Evolutionary conservation across 2,888 invertebrate species (phyloP).

Genomic region (Lasioglossum villosulum): DNA sequence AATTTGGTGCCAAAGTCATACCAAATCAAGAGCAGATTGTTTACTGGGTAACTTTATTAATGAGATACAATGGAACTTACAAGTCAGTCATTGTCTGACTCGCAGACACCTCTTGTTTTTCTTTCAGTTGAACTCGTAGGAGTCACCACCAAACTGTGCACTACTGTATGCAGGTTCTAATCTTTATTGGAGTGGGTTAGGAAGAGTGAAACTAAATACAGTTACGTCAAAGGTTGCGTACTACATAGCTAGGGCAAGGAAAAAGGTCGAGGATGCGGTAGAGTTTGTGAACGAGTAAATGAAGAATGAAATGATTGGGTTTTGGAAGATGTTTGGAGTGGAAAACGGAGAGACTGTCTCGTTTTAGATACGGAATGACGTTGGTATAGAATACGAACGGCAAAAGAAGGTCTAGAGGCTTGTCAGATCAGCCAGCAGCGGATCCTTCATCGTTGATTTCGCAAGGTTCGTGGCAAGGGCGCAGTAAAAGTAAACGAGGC

Average conservation of each 20-base stretch:
- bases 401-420: background rate
- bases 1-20: too few relatives aligned
- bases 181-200: too few relatives aligned
- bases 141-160: too few relatives aligned
- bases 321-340: background rate
- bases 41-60: too few relatives aligned
- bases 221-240: background rate
- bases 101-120: too few relatives aligned
- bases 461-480: slow-evolving; percentile 5
- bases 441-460: slow-evolving; percentile 8
- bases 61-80: too few relatives aligned
- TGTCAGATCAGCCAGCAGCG: slow-evolving; percentile 27
- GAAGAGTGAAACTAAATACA: background rate
- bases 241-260: background rate
- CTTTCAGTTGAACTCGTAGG: too few relatives aligned
- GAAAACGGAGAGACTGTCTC: background rate
- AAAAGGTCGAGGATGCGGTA: background rate
- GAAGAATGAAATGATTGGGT: background rate
- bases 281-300: too few relatives aligned
- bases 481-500: slow-evolving; percentile 57
- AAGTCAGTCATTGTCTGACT: too few relatives aligned
- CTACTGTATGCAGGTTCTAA: too few relatives aligned
- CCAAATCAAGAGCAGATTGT: too few relatives aligned
- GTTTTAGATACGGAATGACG: background rate
- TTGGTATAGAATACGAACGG: background rate